Percentiles rank a stretch among this genome's conserved stretches.
Evolutionary conservation across 2,888 invertebrate genomes (phyloP).

Genomic region (Xiphydria camelus): DNA sequence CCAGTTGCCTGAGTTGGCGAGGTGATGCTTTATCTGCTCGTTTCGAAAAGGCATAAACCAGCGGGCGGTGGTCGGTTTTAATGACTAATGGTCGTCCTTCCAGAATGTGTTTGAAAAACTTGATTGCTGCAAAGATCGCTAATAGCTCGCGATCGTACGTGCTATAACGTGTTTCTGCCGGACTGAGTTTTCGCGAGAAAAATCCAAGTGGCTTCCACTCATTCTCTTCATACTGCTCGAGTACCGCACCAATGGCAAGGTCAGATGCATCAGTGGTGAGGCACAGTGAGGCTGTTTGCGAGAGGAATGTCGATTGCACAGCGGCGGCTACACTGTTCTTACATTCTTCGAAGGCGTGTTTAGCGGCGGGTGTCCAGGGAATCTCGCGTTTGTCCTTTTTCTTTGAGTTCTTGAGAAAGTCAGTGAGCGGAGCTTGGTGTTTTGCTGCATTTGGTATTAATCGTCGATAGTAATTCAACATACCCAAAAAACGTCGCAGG

Average conservation of each 20-base stretch:
- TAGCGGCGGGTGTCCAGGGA: background rate
- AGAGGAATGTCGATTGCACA: slow-evolving; percentile 1
- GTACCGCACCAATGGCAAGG: slow-evolving; percentile 11
- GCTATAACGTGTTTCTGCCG: slow-evolving; percentile 25
- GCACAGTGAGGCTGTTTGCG: slow-evolving; percentile 4
- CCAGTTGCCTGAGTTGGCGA: slow-evolving; percentile 14
- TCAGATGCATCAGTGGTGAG: slow-evolving; percentile 15
- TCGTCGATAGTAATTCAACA: slow-evolving; percentile 13
- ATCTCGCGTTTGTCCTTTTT: slow-evolving; percentile 11
- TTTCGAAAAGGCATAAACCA: slow-evolving; percentile 14
- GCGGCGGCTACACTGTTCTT: slow-evolving; percentile 6
- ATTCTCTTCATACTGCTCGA: slow-evolving; percentile 12
- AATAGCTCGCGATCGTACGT: slow-evolving; percentile 27
- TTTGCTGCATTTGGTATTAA: slow-evolving; percentile 7
- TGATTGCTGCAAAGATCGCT: slow-evolving; percentile 15
- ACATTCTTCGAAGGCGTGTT: slow-evolving; percentile 10
- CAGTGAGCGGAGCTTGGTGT: slow-evolving; percentile 8
- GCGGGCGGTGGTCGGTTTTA: slow-evolving; percentile 19
- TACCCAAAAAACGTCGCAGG: slow-evolving; percentile 7
- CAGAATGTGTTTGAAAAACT: slow-evolving; percentile 14
- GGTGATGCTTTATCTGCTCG: slow-evolving; percentile 9
- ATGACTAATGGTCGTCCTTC: slow-evolving; percentile 15
- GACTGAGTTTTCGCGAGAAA: slow-evolving; percentile 15
- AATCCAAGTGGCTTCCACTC: slow-evolving; percentile 18
- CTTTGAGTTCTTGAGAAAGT: slow-evolving; percentile 3